Base-by-base conservation (phyloP, 1,140 invertebrate species). In the Dufourea novaeangliae region DNA sequence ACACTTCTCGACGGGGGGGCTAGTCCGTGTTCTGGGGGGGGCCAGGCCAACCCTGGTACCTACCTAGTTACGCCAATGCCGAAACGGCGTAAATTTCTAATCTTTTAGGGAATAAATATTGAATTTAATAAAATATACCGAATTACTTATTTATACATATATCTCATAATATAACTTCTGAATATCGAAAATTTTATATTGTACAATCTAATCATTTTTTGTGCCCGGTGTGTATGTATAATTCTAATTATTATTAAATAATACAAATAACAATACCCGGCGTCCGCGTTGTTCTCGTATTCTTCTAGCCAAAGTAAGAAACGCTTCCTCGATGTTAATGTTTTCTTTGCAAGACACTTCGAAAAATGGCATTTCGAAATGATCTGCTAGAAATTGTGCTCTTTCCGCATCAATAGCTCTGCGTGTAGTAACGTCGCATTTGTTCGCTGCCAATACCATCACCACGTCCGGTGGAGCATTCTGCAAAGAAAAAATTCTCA, bases 341-440 rank as follows among this genome's bases (percentile, higher is more conserved):
- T 97, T 96, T 76, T 96, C 95, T 91, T 98, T 98, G 90, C 97
- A 98, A 25, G 97, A 98, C 17, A 98, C 97, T 92, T 98, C 97
- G 91, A 97, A 97, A 89, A 98, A 98, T 56, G 97, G 97, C 94
- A 98, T 96, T 80, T 97, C 97, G 88, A 97, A 97, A 91, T 97
- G 96, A 86, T 97, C 96, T 1, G 97, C 97, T 88, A 98, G 95
- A 96, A 97, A 97, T 92, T 96, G 94, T 22, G 96, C 96, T 91
- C 95, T 94, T 82, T 97, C 96, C 82, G 94, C 94, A 39, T 97
- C 95, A 7, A 97, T 96, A 64, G 95, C 94, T 84, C 96, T 93
- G 84, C 96, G 94, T 69, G 94, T 94, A 44, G 94, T 94, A 44
- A 94, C 95, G 86, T 97, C 97, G 87, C 96, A 97, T 94, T 97